These are phyloP conservation scores for Malacosoma neustria DNA, from an alignment of 2,888 invertebrate species.

Conservation along the genomic window DNA sequence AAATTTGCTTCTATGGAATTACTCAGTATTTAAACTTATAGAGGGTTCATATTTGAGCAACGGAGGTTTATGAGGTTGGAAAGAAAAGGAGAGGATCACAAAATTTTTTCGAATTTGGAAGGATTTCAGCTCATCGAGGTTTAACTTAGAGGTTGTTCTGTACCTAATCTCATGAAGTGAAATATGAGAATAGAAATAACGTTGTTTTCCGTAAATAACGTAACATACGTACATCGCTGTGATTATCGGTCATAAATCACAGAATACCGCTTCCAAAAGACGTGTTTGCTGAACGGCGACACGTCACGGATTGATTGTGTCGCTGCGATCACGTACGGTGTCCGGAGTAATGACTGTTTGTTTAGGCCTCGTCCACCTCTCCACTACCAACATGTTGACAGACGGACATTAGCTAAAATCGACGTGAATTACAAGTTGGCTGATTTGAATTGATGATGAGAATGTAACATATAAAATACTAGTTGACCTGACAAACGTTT, in stretches of 20 bases:
- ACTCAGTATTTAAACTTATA: too few relatives aligned
- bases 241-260: neutral
- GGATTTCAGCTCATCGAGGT: too few relatives aligned
- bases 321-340: constrained; percentile 21
- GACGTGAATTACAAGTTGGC: constrained; percentile 31
- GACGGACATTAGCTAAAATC: constrained; percentile 45
- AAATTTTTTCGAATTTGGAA: too few relatives aligned
- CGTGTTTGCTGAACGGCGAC: neutral
- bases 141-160: too few relatives aligned
- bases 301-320: neutral
- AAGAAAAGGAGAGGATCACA: too few relatives aligned
- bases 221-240: neutral
- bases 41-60: too few relatives aligned
- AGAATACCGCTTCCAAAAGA: neutral
- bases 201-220: too few relatives aligned
- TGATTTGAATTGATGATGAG: constrained; percentile 15
- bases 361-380: constrained; percentile 47
- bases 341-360: constrained; percentile 54
- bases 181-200: too few relatives aligned
- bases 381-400: constrained; percentile 41
- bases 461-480: neutral
- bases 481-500: neutral
- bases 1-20: too few relatives aligned
- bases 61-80: too few relatives aligned
- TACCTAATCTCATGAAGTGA: too few relatives aligned